These are phyloP conservation scores for Hafferia zeledoni DNA, from an alignment of 2,797 vertebrate species.

Conservation along the genomic window DNA sequence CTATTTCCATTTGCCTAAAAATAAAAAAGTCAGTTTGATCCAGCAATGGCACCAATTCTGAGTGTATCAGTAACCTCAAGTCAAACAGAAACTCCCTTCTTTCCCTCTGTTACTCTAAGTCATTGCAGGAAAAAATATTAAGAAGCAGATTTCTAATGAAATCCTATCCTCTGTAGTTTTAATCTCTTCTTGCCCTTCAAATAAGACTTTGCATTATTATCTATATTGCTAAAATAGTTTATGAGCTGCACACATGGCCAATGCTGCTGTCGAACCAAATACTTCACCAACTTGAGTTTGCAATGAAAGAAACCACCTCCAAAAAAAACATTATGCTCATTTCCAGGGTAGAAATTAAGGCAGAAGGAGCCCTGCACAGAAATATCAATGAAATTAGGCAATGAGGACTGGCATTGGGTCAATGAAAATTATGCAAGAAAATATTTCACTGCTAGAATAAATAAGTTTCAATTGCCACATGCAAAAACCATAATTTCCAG, in stretches of 20 bases:
- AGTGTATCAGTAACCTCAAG: neutral
- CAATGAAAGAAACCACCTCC: neutral
- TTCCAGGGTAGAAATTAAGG: neutral
- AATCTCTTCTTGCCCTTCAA: constrained; percentile 48
- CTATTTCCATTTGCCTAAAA: neutral
- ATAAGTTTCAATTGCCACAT: constrained; percentile 24
- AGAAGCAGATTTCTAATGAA: constrained; percentile 31
- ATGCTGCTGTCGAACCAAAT: neutral
- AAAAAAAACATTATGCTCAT: neutral
- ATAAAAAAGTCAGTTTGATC: neutral
- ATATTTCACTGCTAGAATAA: constrained; percentile 29
- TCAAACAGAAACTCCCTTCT: neutral
- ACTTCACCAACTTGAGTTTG: neutral
- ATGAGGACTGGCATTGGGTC: constrained; percentile 15
- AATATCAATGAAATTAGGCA: constrained; percentile 16
- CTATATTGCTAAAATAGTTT: constrained; percentile 33
- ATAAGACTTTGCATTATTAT: constrained; percentile 42
- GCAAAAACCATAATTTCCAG: neutral
- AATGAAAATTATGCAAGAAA: constrained; percentile 21
- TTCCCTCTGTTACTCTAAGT: neutral
- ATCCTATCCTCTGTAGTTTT: constrained; percentile 43
- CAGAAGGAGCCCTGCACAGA: neutral
- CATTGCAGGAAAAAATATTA: neutral
- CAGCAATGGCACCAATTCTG: neutral
- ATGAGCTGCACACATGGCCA: neutral